Conservation (phyloP, 2,113 vertebrate species). For the Ochotona princeps region DNA sequence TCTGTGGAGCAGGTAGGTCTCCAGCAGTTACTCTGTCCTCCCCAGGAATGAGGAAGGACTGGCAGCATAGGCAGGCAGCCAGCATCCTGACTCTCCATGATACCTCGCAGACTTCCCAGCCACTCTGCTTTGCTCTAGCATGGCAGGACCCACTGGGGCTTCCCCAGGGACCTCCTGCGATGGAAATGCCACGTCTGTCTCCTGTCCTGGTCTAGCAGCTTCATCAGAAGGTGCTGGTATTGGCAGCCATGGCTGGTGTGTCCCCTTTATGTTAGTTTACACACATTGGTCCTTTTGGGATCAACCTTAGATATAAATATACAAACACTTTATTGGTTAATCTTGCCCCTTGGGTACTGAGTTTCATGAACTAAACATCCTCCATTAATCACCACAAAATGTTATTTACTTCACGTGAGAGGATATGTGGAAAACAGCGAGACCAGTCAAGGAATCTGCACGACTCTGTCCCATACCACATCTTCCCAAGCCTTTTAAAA, state of each 20-base stretch:
- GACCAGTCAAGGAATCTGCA: background rate
- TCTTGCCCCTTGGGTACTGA: constrained; percentile 37
- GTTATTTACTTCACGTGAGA: constrained; percentile 34
- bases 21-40: background rate
- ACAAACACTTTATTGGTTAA: constrained; percentile 59
- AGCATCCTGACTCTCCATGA: background rate
- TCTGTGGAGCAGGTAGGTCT: constrained; percentile 55
- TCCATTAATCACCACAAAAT: constrained; percentile 51
- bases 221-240: background rate
- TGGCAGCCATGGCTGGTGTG: background rate
- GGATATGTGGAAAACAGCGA: background rate
- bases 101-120: background rate
- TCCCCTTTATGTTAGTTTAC: background rate
- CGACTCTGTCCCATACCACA: accelerated
- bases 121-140: too few species aligned
- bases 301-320: constrained; percentile 20
- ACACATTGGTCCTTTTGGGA: background rate
- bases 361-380: constrained; percentile 62
- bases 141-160: background rate
- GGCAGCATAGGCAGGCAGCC: background rate
- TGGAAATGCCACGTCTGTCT: background rate
- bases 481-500: background rate
- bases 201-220: background rate
- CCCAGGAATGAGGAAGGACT: background rate
- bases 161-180: too few species aligned